Evolutionary conservation across 2,797 vertebrate genomes (phyloP).

Genomic region (Dicrostonyx torquatus): DNA sequence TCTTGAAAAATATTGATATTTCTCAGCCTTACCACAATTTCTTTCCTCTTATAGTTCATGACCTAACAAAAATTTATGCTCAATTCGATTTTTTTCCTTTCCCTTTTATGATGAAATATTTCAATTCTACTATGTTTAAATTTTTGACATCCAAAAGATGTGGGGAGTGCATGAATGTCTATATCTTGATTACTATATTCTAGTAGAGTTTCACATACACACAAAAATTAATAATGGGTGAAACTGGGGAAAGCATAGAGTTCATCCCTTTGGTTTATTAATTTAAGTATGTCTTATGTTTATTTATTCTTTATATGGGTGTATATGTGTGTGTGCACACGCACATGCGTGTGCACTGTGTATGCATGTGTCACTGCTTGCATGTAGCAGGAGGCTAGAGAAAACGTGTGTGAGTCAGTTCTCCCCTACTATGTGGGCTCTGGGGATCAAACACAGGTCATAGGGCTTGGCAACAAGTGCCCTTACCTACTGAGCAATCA

Average conservation of each 20-base stretch:
- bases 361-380: not conserved
- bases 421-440: not conserved
- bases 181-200: not conserved
- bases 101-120: not conserved
- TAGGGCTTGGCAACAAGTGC: not conserved
- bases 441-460: not conserved
- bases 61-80: not conserved
- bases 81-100: not conserved
- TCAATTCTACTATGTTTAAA: not conserved
- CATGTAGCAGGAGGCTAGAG: not conserved
- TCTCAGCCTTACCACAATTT: not conserved
- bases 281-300: not conserved
- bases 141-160: conserved; percentile 17
- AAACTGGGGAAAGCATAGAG: not conserved
- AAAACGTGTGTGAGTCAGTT: not conserved
- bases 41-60: not conserved
- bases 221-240: not conserved
- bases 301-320: not conserved
- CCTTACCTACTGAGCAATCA: not conserved
- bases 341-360: not conserved
- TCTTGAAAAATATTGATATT: conserved; percentile 37
- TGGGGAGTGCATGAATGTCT: not conserved
- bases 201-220: not conserved
- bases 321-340: not conserved
- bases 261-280: not conserved